Conservation (phyloP, 2,113 vertebrate genomes). For the Catharus fuscescens region DNA sequence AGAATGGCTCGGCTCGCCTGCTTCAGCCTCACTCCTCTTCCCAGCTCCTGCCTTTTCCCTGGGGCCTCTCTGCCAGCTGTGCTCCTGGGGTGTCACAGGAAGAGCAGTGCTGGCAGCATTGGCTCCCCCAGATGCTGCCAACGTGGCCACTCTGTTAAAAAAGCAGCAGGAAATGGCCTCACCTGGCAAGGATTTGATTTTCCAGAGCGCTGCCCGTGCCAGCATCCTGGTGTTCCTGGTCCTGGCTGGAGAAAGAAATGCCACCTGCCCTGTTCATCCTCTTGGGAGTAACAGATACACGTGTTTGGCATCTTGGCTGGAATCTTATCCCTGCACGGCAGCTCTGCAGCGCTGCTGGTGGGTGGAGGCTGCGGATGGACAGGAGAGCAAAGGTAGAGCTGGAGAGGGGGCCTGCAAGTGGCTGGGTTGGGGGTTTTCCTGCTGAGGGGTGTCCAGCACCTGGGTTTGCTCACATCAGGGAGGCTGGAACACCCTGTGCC, state of each 20-base stretch:
- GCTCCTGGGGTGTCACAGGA: background rate
- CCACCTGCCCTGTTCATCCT: background rate
- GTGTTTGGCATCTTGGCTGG: background rate
- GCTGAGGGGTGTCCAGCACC: background rate
- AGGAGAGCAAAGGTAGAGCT: fast-evolving
- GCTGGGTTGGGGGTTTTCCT: background rate
- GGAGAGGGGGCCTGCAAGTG: background rate
- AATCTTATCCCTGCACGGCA: background rate
- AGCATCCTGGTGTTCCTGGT: background rate
- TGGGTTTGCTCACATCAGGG: background rate
- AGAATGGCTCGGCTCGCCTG: fast-evolving
- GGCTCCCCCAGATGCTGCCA: background rate
- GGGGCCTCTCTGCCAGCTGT: background rate
- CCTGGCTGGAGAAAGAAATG: background rate
- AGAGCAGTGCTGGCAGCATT: background rate
- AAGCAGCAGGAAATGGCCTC: background rate
- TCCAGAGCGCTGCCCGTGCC: background rate
- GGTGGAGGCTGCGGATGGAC: background rate
- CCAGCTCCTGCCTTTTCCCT: background rate
- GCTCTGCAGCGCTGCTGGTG: background rate
- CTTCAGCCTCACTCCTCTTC: background rate
- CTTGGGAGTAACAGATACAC: background rate
- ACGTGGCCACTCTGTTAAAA: background rate
- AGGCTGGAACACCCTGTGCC: background rate
- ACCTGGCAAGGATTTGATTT: background rate